Evolutionary conservation across 2,113 vertebrate genomes (phyloP).

Genomic region (Speoplatyrhinus poulsoni): DNA sequence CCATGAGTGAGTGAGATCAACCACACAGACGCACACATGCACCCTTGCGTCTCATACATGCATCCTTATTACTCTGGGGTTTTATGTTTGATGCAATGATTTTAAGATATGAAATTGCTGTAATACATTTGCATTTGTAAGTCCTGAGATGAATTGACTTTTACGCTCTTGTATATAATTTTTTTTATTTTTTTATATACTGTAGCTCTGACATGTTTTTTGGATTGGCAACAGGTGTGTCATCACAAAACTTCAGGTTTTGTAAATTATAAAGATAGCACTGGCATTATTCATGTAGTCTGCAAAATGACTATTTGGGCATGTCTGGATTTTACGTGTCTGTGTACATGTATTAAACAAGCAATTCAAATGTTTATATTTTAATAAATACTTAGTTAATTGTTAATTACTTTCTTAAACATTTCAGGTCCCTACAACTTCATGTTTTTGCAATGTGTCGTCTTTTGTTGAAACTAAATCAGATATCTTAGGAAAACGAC

Average conservation of each 20-base stretch:
- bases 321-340: not conserved
- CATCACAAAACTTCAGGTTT: slow-evolving; percentile 26
- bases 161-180: slow-evolving; percentile 9
- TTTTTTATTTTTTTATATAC: slow-evolving; percentile 39
- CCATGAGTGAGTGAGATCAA: slow-evolving; percentile 48
- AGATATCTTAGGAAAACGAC: too few species aligned
- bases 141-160: slow-evolving; percentile 6
- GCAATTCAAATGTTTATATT: too few species aligned
- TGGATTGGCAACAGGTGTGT: slow-evolving; percentile 43
- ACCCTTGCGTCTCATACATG: slow-evolving; percentile 7
- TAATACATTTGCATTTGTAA: slow-evolving; percentile 4
- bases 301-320: slow-evolving; percentile 8
- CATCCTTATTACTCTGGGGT: not conserved
- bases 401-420: too few species aligned
- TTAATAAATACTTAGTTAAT: too few species aligned
- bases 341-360: not conserved
- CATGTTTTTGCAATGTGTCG: too few species aligned
- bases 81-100: slow-evolving; percentile 8
- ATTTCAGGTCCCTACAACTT: too few species aligned
- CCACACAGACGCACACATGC: slow-evolving; percentile 5
- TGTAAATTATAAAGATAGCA: slow-evolving; percentile 64
- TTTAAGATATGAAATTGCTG: not conserved
- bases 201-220: slow-evolving; percentile 36
- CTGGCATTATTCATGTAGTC: slow-evolving; percentile 23
- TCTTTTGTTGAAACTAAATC: too few species aligned